Conservation (phyloP, 2,888 invertebrate species). For the Brachyptera risi region DNA sequence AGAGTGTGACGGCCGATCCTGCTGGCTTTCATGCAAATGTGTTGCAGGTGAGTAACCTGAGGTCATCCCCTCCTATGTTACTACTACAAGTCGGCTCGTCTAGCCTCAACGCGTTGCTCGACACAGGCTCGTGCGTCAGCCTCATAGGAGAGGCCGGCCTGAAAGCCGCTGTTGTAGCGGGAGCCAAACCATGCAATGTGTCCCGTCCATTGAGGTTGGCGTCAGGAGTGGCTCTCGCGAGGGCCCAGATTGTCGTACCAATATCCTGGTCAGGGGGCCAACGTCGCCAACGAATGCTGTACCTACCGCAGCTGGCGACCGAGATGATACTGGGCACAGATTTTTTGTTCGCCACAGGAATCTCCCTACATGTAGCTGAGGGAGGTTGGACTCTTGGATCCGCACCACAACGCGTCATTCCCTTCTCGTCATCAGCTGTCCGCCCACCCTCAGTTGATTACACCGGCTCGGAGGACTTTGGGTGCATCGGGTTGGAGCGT, state of each 20-base stretch:
- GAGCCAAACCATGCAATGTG: not conserved
- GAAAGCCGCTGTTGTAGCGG: not conserved
- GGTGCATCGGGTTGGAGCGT: too few relatives aligned
- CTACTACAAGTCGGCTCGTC: too few relatives aligned
- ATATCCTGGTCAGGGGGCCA: not conserved
- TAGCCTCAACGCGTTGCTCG: too few relatives aligned
- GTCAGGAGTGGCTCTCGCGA: not conserved
- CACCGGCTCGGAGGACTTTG: too few relatives aligned
- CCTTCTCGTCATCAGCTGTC: not conserved
- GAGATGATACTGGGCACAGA: not conserved
- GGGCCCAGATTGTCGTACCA: not conserved
- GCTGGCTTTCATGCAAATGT: too few relatives aligned
- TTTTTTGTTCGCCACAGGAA: not conserved
- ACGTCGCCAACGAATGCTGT: not conserved
- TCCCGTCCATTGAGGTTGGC: not conserved
- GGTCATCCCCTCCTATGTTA: too few relatives aligned
- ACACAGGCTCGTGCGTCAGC: slow-evolving; percentile 23
- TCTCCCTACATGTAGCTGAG: not conserved
- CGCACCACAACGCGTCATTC: not conserved
- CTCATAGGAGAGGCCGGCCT: slow-evolving; percentile 15
- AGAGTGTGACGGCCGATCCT: too few relatives aligned
- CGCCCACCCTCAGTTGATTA: too few relatives aligned
- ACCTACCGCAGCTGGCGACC: not conserved
- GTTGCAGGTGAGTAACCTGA: too few relatives aligned
- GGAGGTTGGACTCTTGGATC: slow-evolving; percentile 1